Evolutionary conservation across 2,113 vertebrate genomes (phyloP).

Genomic region (Castor canadensis): DNA sequence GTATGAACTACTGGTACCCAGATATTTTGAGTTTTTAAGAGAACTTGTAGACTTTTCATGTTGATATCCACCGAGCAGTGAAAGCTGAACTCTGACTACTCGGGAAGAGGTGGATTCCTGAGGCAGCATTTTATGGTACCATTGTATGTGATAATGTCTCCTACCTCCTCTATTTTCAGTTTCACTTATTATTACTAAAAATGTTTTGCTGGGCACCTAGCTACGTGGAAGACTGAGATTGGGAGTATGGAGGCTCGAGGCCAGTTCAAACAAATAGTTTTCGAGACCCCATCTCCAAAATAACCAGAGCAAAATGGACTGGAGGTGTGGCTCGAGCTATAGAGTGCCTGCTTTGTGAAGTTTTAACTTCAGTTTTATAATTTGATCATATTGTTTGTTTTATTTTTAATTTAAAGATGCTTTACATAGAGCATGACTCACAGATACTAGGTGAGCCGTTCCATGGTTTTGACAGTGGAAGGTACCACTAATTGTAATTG

Average conservation of each 20-base stretch:
- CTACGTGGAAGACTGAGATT: too few relatives aligned
- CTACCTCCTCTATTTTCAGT: too few relatives aligned
- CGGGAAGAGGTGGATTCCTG: not conserved
- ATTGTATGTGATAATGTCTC: not conserved
- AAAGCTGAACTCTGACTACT: not conserved
- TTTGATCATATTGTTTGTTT: not conserved
- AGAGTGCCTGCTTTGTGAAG: not conserved
- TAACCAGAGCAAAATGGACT: too few relatives aligned
- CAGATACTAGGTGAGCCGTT: not conserved
- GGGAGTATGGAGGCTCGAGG: too few relatives aligned
- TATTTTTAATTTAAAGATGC: not conserved
- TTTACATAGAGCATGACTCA: not conserved
- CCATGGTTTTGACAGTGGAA: not conserved
- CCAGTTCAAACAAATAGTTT: too few relatives aligned
- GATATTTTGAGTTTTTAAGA: conserved; percentile 35
- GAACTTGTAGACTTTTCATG: conserved; percentile 6
- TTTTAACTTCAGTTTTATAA: not conserved
- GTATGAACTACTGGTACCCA: not conserved
- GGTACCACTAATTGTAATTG: not conserved
- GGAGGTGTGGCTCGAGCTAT: too few relatives aligned
- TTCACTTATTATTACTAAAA: too few relatives aligned
- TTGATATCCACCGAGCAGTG: not conserved
- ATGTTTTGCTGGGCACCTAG: too few relatives aligned
- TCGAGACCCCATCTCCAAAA: too few relatives aligned
- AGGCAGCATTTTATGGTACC: not conserved